Percentiles rank a stretch among this genome's conserved stretches.
phyloP scores from a whole-genome alignment of 2,797 vertebrate genomes.

The Alfaro cultratus region DNA sequence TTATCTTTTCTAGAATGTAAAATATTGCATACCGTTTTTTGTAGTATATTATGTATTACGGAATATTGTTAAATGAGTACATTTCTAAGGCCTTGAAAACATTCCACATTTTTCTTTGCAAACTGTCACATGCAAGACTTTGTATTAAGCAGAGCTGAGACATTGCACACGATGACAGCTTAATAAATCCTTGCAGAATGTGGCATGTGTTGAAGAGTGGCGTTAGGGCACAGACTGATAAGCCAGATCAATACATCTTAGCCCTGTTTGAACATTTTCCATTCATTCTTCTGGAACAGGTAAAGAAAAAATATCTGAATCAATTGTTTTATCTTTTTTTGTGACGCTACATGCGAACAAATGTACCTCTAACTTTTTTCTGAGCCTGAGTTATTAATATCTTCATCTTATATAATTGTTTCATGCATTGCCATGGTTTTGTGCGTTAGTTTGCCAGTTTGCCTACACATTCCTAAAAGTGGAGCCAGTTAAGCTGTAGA shows the following conservation, averaged over 20 bases:
- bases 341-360: not conserved
- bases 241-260: not conserved
- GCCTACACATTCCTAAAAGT: conserved; percentile 27
- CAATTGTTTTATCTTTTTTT: not conserved
- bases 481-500: conserved; percentile 30
- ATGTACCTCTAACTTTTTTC: not conserved
- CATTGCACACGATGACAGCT: not conserved
- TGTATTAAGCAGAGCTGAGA: not conserved
- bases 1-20: not conserved
- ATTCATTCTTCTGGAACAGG: not conserved
- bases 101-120: no score
- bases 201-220: not conserved
- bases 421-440: not conserved
- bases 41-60: not conserved
- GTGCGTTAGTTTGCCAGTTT: conserved; percentile 40
- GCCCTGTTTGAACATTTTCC: conserved; percentile 2
- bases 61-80: not conserved
- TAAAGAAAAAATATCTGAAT: not conserved
- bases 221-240: conserved; percentile 1
- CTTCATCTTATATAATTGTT: conserved; percentile 5
- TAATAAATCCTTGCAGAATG: conserved; percentile 1
- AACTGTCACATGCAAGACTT: not conserved
- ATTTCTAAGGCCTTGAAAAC: not conserved
- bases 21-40: not conserved
- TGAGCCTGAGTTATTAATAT: not conserved